Base-by-base conservation (phyloP, 2,113 vertebrate genomes). In the Reinhardtius hippoglossoides region DNA sequence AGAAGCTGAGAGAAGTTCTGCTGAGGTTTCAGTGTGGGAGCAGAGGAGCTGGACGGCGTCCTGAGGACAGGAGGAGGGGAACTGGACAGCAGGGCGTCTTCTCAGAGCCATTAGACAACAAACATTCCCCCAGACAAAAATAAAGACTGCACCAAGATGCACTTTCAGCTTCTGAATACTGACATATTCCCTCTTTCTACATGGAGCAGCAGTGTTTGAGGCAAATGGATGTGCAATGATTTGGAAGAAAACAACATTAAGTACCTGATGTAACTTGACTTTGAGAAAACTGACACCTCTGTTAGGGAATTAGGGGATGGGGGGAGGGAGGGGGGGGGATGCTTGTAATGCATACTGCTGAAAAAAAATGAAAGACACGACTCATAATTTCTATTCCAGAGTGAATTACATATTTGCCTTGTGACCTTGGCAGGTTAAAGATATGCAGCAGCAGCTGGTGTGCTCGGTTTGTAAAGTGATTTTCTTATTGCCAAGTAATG, bases 11-110 rank as follows among this genome's bases (percentile, higher is more conserved):
- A 58, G 16, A 2, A 26, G 18, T 48, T 62, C 20, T 62, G 35
- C 18, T 67, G 69, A 73, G n/a, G 48, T 40, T 58, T 66, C 18
- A 14, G 15, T 5, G 54, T 20, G 44, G 54, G 66, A 54, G 67
- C 44, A 56, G 44, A 71, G 20, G 46, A 44, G 66, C 55, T 67
- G 46, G 68, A 64, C 58, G 68, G 68, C 20, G 75, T 71, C 65
- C 58, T 37, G 64, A 73, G 70, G 69, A 68, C 42, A 24, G 76
- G 71, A 83, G 60, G 67, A 68, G 66, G 67, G 54, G 84, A 82
- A 89, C 76, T 86, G 61, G 75, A 15, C 67, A 55, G 76, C 52
- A 42, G 67, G 40, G 61, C 42, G 86, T 84, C 81, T 87, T 82
- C 4, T 88, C 85, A 58, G 58, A 58, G 54, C 72, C 10, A 77